These are phyloP conservation scores for Apodemia duryi DNA, from an alignment of 2,888 invertebrate species.

Conservation along the genomic window DNA sequence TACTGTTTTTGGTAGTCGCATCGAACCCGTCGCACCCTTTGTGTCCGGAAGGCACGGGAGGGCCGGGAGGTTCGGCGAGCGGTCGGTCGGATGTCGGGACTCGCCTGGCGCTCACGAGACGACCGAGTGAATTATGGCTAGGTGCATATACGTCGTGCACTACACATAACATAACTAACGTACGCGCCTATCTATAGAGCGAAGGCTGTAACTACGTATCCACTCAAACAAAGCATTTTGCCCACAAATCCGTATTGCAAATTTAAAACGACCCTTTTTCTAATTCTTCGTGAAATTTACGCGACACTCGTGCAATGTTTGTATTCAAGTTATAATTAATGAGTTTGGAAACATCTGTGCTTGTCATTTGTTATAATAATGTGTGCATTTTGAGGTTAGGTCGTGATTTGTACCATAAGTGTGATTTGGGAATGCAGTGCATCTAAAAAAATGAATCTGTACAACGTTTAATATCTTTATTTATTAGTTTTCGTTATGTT, in stretches of 20 bases:
- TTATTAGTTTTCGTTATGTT: constrained; percentile 9
- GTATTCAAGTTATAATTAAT: constrained; percentile 51
- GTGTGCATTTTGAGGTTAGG: constrained; percentile 73
- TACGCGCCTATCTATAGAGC: constrained; percentile 61
- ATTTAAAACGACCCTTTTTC: constrained; percentile 49
- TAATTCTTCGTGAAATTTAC: constrained; percentile 57
- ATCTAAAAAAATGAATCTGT: constrained; percentile 23
- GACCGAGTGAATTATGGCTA: constrained; percentile 62
- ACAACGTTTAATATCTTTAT: not conserved
- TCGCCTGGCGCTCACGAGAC: constrained; percentile 49
- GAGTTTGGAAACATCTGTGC: constrained; percentile 65
- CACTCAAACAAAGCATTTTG: constrained; percentile 76
- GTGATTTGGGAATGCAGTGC: constrained; percentile 34
- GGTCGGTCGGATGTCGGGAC: constrained; percentile 32
- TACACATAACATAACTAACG: constrained; percentile 53
- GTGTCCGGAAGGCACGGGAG: constrained; percentile 45
- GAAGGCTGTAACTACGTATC: constrained; percentile 71
- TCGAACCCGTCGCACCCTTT: constrained; percentile 64
- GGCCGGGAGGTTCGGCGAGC: constrained; percentile 33
- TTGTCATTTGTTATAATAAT: constrained; percentile 55
- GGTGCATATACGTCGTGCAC: constrained; percentile 61
- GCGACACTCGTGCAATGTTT: constrained; percentile 49
- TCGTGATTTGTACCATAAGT: constrained; percentile 50
- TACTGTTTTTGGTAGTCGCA: constrained; percentile 68
- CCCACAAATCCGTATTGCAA: constrained; percentile 62